A percentile compares a stretch with the other conserved stretches of the same genome.
Evolutionary conservation across 2,797 vertebrate genomes (phyloP).

Genomic region (Falco rusticolus): DNA sequence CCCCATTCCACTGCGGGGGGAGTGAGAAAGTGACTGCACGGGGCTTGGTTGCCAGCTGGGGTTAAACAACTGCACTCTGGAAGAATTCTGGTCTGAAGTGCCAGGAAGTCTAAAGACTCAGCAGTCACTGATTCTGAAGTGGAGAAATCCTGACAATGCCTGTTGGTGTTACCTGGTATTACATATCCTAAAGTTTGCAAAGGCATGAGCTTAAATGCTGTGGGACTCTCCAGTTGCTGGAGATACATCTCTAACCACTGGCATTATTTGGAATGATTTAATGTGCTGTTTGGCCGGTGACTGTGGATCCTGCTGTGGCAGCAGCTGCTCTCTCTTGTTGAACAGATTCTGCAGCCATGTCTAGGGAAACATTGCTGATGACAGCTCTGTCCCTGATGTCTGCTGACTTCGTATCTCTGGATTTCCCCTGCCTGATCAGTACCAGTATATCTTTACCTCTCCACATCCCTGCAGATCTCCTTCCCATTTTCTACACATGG

Average conservation of each 20-base stretch:
- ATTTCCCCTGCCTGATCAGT: neutral
- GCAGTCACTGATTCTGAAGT: neutral
- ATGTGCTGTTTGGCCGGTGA: neutral
- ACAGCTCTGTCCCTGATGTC: neutral
- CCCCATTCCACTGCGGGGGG: no score
- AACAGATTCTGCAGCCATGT: neutral
- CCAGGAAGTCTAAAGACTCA: neutral
- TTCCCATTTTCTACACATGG: neutral
- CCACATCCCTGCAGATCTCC: neutral
- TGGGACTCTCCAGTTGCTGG: neutral
- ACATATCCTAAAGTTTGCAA: neutral
- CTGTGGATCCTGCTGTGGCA: neutral
- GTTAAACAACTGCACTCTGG: neutral
- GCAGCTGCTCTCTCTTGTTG: slow-evolving; percentile 2
- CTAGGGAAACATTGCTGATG: neutral
- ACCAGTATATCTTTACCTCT: neutral
- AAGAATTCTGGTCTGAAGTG: neutral
- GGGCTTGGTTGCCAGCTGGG: no score
- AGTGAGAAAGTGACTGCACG: no score
- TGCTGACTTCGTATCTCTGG: neutral
- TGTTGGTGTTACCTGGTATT: neutral
- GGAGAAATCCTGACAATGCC: neutral
- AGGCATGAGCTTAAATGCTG: neutral
- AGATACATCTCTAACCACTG: neutral
- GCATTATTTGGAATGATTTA: neutral